Base-by-base conservation (phyloP, 2,797 vertebrate genomes). In the Chlorospingus semifuscus region DNA sequence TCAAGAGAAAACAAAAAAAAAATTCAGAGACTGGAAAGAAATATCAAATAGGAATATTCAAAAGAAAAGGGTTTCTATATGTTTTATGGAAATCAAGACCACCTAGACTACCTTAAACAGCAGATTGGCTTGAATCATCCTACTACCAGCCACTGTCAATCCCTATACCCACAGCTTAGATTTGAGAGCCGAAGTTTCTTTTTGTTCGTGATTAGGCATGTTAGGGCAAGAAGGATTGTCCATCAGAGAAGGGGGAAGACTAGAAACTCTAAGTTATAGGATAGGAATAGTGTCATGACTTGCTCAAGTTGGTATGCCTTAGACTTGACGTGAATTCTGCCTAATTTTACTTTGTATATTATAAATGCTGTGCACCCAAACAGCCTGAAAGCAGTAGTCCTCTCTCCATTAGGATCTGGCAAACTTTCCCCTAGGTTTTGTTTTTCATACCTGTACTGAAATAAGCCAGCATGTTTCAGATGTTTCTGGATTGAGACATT, bases 311-410 rank as follows among this genome's bases (percentile, higher is more conserved):
- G 17, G 4, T 12, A 47, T 50, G 13, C 83, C 74, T 75, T 42
- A 70, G 13, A 36, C 12, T 74, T 46, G 26, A 8, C 2, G 9
- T 26, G 37, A 89, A 65, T 87, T 76, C 63, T 59, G 29, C 5
- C 15, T 39, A 26, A 56, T 90, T 91, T 86, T 84, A 2, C 30
- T 76, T 75, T 52, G 4, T 32, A 18, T 57, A 64, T 64, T 57
- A 24, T 8, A 64, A 49, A 55, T 30, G 14, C 4, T 2, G 0
- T 61, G 24, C 5, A 37, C 18, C 2, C 7, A 46, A 55, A 17
- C 3, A 41, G 22, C 17, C 27, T 69, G 44, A 79, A 83, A 94
- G n/a, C 8, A 32, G 14, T 17, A 74, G 21, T 18, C 0, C 1
- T 32, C 10, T 72, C 36, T 52, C 16, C 6, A 5, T 1, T 87